These are phyloP conservation scores for Macrotus californicus DNA, from an alignment of 2,113 vertebrate genomes.

Conservation along the genomic window DNA sequence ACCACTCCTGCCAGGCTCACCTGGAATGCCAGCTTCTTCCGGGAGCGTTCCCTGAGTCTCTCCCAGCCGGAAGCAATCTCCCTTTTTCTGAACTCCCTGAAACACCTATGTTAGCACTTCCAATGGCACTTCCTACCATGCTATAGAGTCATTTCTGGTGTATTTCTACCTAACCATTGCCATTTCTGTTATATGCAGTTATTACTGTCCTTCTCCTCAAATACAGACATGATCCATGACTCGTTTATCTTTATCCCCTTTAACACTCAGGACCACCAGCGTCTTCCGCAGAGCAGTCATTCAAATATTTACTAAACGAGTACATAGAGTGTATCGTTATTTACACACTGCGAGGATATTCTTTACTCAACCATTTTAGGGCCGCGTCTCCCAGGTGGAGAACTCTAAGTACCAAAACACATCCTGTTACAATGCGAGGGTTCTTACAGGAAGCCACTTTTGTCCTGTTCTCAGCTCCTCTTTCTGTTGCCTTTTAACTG, in stretches of 20 bases:
- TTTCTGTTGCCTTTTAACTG: conserved; percentile 53
- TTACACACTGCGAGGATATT: conserved; percentile 32
- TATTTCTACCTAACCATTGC: background rate
- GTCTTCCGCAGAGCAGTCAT: conserved; percentile 23
- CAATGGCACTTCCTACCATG: background rate
- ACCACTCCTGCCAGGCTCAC: background rate
- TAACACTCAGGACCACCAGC: background rate
- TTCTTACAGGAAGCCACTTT: conserved; percentile 51
- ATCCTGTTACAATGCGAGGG: background rate
- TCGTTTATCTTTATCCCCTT: background rate
- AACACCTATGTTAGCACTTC: background rate
- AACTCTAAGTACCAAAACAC: conserved; percentile 42
- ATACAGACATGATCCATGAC: background rate
- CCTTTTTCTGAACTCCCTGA: background rate
- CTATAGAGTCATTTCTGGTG: background rate
- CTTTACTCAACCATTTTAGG: conserved; percentile 24
- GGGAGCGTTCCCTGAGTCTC: background rate
- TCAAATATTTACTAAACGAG: conserved; percentile 55
- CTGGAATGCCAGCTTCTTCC: background rate
- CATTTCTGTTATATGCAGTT: background rate
- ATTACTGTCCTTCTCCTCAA: background rate
- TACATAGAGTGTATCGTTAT: conserved; percentile 5
- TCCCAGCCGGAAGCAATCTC: background rate
- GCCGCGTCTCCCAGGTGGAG: conserved; percentile 61
- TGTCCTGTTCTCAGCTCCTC: conserved; percentile 44